These are phyloP conservation scores for Trachops cirrhosus DNA, from an alignment of 2,797 vertebrate genomes.

Conservation along the genomic window DNA sequence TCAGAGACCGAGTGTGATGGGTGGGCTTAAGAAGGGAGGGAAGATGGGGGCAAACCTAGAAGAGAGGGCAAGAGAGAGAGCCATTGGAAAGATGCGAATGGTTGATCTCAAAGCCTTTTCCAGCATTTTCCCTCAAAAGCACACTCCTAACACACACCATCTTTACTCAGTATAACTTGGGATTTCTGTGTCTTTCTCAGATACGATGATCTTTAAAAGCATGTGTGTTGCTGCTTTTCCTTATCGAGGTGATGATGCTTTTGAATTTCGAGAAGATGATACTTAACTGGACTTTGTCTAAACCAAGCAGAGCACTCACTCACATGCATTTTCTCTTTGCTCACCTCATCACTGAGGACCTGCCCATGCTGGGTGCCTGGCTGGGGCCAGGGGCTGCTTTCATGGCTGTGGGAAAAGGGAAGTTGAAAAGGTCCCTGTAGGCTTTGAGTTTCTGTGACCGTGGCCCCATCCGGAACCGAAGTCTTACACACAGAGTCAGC, in stretches of 20 bases:
- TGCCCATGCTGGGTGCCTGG: background rate
- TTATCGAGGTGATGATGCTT: background rate
- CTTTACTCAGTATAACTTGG: background rate
- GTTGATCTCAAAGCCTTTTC: background rate
- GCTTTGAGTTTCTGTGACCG: background rate
- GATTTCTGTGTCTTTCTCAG: background rate
- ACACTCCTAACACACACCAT: background rate
- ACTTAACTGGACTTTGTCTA: background rate
- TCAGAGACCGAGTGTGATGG: background rate
- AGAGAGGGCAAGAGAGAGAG: background rate
- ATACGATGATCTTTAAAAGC: rapidly evolving
- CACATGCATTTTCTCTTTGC: background rate
- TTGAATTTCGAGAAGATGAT: background rate
- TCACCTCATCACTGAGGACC: background rate
- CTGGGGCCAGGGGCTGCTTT: background rate
- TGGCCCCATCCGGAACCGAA: rapidly evolving
- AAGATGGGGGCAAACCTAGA: background rate
- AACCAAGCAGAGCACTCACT: background rate
- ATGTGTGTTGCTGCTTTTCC: background rate
- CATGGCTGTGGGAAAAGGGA: background rate
- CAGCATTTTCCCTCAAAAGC: background rate
- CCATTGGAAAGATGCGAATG: rapidly evolving
- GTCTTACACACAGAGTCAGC: background rate
- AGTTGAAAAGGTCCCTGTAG: background rate
- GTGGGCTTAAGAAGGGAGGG: background rate